Conservation (phyloP, 2,113 vertebrate genomes). For the Catharus fuscescens region DNA sequence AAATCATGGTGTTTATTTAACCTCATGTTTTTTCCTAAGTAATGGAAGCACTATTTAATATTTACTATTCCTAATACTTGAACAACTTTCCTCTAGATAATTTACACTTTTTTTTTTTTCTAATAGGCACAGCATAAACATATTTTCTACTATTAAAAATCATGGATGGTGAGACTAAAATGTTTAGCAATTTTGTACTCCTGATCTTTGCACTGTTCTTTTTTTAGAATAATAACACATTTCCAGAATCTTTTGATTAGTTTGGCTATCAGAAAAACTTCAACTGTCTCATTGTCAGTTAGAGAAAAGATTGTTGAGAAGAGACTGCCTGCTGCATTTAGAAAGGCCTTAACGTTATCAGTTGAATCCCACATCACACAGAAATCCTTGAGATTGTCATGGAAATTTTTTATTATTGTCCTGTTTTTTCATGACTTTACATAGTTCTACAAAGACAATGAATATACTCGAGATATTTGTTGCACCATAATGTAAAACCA, state of each 20-base stretch:
- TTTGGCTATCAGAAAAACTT: not conserved
- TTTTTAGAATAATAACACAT: not conserved
- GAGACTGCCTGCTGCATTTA: not conserved
- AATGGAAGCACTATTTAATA: not conserved
- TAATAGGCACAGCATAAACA: fast-evolving
- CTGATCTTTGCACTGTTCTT: not conserved
- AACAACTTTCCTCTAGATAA: not conserved
- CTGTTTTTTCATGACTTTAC: not conserved
- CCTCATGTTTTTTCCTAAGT: not conserved
- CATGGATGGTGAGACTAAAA: not conserved
- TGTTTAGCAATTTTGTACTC: not conserved
- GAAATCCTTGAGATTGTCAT: not conserved
- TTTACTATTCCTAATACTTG: not conserved
- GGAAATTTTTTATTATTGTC: not conserved
- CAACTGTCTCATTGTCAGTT: not conserved
- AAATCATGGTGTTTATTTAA: not conserved
- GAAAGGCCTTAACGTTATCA: not conserved
- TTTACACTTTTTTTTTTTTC: not conserved
- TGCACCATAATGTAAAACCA: not conserved
- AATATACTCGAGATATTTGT: not conserved
- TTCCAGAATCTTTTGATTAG: not conserved
- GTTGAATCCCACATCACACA: not conserved
- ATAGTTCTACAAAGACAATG: not conserved
- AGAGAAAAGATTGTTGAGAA: not conserved
- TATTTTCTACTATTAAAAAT: not conserved